Percentiles rank a stretch among this genome's conserved stretches.
phyloP scores from a whole-genome alignment of 2,888 invertebrate genomes.

The Parnassius smintheus region DNA sequence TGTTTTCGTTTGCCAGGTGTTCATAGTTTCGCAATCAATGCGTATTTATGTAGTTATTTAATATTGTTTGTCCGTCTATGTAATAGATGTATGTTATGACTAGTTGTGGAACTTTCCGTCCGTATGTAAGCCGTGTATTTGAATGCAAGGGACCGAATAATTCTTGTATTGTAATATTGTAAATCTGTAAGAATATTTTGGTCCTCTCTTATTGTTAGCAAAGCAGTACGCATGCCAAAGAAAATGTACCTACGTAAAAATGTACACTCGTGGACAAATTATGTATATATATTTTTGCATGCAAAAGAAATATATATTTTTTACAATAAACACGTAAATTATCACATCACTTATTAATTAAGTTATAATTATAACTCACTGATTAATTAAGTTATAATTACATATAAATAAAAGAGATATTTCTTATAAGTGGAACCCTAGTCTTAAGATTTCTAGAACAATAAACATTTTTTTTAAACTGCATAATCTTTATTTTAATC shows the following conservation, averaged over 20 bases:
- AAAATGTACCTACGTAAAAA: slow-evolving; percentile 58
- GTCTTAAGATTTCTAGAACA: slow-evolving; percentile 62
- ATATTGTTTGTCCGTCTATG: slow-evolving; percentile 25
- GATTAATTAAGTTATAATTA: slow-evolving; percentile 48
- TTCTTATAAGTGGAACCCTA: slow-evolving; percentile 56
- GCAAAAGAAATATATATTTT: slow-evolving; percentile 43
- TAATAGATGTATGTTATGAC: slow-evolving; percentile 16
- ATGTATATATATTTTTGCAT: slow-evolving; percentile 51
- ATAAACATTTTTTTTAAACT: slow-evolving; percentile 44
- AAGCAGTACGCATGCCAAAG: slow-evolving; percentile 42
- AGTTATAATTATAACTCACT: slow-evolving; percentile 28
- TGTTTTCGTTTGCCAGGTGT: slow-evolving; percentile 18
- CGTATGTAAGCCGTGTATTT: slow-evolving; percentile 21
- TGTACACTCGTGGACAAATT: slow-evolving; percentile 34
- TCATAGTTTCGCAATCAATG: slow-evolving; percentile 11
- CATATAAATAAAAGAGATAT: slow-evolving; percentile 28
- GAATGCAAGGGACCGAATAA: background rate
- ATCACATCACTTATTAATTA: slow-evolving; percentile 45
- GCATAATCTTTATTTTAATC: slow-evolving; percentile 30
- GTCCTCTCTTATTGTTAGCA: background rate
- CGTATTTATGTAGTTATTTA: slow-evolving; percentile 26
- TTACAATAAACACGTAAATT: slow-evolving; percentile 20
- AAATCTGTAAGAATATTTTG: slow-evolving; percentile 4
- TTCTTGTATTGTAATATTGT: slow-evolving; percentile 1
- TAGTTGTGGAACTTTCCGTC: slow-evolving; percentile 28